Evolutionary conservation across 2,113 vertebrate genomes (phyloP).

Genomic region (Oncorhynchus keta): DNA sequence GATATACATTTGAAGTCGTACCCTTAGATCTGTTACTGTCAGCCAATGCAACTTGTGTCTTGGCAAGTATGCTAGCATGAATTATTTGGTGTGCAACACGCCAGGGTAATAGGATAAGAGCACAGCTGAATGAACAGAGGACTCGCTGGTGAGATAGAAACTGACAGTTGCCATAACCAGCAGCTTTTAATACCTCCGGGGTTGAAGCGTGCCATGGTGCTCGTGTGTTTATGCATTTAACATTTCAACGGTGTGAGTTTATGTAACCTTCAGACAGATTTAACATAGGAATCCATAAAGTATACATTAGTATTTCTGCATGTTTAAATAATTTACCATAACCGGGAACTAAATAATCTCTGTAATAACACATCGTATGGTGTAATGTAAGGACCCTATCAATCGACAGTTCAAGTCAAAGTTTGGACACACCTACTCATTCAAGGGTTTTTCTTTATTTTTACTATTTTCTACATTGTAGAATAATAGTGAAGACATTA

Average conservation of each 20-base stretch:
- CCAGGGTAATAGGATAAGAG: slow-evolving; percentile 48
- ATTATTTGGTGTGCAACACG: slow-evolving; percentile 46
- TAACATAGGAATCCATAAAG: background rate
- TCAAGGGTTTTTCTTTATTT: too few relatives aligned
- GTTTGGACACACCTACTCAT: too few relatives aligned
- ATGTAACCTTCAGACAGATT: background rate
- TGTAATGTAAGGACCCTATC: background rate
- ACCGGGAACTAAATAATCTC: too few relatives aligned
- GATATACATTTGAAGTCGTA: background rate
- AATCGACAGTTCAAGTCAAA: background rate
- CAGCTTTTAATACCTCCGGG: background rate
- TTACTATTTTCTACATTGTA: too few relatives aligned
- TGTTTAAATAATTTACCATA: too few relatives aligned
- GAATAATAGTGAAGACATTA: too few relatives aligned
- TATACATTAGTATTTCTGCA: background rate
- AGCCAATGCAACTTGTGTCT: slow-evolving; percentile 35
- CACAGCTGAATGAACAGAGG: slow-evolving; percentile 30
- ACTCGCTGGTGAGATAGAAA: background rate
- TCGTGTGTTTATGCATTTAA: background rate
- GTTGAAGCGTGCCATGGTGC: background rate
- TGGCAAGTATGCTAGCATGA: slow-evolving; percentile 44
- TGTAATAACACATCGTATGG: too few relatives aligned
- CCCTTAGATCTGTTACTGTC: background rate
- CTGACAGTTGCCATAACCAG: slow-evolving; percentile 4
- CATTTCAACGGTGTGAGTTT: background rate